Percentiles rank a stretch among this genome's conserved stretches.
These are phyloP conservation scores for Thalpophila matura DNA, from an alignment of 2,888 invertebrate genomes.

Conservation along the genomic window DNA sequence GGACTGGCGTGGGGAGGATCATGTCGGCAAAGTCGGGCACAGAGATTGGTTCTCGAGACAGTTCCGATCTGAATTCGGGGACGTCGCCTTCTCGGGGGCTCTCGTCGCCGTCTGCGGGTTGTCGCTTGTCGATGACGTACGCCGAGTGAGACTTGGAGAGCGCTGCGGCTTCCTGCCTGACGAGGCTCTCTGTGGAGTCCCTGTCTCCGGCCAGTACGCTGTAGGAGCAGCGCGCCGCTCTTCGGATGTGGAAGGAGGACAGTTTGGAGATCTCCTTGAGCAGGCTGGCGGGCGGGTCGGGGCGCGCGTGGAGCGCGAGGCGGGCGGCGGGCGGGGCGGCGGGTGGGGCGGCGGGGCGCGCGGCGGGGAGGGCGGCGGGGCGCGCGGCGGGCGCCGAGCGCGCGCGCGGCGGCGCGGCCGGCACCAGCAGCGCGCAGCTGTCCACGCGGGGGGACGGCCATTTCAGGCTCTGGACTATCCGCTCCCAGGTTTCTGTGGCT, in stretches of 20 bases:
- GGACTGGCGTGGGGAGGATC: slow-evolving; percentile 91
- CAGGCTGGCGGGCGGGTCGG: slow-evolving; percentile 86
- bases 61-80: slow-evolving; percentile 75
- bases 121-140: slow-evolving; percentile 88
- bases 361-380: slow-evolving; percentile 71
- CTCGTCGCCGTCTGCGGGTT: slow-evolving; percentile 72
- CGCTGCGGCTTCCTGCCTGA: slow-evolving; percentile 76
- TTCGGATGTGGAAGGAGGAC: slow-evolving; percentile 93
- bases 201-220: slow-evolving; percentile 92
- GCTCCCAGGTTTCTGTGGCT: slow-evolving; percentile 95
- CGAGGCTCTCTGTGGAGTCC: slow-evolving; percentile 93
- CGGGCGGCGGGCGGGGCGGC: slow-evolving; percentile 55
- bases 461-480: slow-evolving; percentile 91
- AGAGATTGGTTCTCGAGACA: slow-evolving; percentile 93
- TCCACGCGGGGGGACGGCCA: slow-evolving; percentile 93
- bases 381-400: slow-evolving; percentile 74
- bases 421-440: slow-evolving; percentile 92
- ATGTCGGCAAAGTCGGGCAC: slow-evolving; percentile 94
- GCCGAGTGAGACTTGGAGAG: slow-evolving; percentile 91
- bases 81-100: slow-evolving; percentile 76
- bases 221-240: slow-evolving; percentile 93
- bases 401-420: slow-evolving; percentile 79
- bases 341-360: slow-evolving; percentile 90
- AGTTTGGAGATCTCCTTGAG: slow-evolving; percentile 93
- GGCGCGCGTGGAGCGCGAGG: slow-evolving; percentile 67